phyloP scores from a whole-genome alignment of 2,113 vertebrate species.

The Scatophagus argus region DNA sequence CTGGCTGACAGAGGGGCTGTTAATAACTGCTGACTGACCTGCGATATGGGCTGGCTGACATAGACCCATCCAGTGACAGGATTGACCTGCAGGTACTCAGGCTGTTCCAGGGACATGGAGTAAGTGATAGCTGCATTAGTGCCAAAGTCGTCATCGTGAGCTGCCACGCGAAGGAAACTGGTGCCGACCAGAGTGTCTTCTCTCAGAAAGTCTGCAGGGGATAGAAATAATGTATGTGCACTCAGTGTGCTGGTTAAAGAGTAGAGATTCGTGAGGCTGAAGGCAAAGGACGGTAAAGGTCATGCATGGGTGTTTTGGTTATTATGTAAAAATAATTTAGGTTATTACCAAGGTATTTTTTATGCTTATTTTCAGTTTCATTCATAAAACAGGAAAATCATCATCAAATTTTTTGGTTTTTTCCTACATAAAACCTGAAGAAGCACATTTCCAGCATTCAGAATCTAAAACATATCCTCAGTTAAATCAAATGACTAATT shows the following conservation, averaged over 20 bases:
- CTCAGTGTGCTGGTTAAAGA: background rate
- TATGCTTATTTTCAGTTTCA: constrained; percentile 18
- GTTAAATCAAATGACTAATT: constrained; percentile 16
- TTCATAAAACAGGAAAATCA: constrained; percentile 12
- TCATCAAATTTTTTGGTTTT: no score
- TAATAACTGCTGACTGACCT: constrained; percentile 79
- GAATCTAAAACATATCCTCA: constrained; percentile 9
- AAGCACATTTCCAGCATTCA: constrained; percentile 1
- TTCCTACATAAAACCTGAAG: background rate
- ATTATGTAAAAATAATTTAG: constrained; percentile 19
- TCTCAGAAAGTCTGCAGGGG: constrained; percentile 86
- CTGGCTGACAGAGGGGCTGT: constrained; percentile 3
- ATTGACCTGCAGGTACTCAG: constrained; percentile 88
- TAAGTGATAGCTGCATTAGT: constrained; percentile 88
- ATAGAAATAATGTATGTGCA: constrained; percentile 11
- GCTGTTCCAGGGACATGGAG: constrained; percentile 85
- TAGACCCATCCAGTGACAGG: constrained; percentile 91
- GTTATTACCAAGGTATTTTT: constrained; percentile 1
- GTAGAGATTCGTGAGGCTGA: background rate
- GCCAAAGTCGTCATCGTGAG: constrained; percentile 89
- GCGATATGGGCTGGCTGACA: constrained; percentile 89
- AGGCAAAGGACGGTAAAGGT: constrained; percentile 1
- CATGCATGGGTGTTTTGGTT: background rate
- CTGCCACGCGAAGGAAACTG: constrained; percentile 90
- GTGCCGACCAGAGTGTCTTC: constrained; percentile 90